Conservation (phyloP, 2,888 invertebrate species). For the Tiphia femorata region DNA sequence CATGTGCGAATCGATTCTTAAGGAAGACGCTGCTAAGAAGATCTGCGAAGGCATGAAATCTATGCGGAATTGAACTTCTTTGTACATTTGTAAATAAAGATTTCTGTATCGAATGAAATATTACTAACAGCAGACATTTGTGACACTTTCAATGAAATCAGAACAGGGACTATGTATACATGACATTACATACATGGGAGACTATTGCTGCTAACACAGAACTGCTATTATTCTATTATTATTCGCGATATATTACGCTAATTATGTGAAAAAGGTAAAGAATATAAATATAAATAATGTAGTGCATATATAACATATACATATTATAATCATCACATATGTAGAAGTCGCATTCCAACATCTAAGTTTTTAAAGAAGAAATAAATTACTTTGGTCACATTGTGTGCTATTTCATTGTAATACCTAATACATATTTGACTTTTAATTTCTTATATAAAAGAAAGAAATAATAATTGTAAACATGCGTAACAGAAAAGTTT, state of each 20-base stretch:
- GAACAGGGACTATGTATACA: constrained; percentile 34
- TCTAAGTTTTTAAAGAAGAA: constrained; percentile 65
- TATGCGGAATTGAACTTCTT: constrained; percentile 44
- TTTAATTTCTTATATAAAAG: no score
- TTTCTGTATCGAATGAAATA: constrained; percentile 29
- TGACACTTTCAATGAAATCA: constrained; percentile 40
- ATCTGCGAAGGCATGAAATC: constrained; percentile 1
- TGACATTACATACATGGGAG: constrained; percentile 29
- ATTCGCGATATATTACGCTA: constrained; percentile 30
- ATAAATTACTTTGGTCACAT: constrained; percentile 64
- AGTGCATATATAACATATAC: constrained; percentile 67
- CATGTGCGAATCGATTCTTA: no score
- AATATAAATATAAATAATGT: constrained; percentile 49
- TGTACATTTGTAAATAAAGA: constrained; percentile 56
- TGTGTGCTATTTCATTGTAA: neutral
- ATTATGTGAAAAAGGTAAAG: constrained; percentile 48
- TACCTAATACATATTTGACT: no score
- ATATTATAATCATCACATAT: constrained; percentile 66
- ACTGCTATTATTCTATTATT: constrained; percentile 33
- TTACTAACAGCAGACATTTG: constrained; percentile 27
- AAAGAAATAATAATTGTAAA: no score
- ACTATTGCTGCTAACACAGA: constrained; percentile 41
- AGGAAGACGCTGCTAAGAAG: constrained; percentile 1
- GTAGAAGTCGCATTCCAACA: constrained; percentile 67
- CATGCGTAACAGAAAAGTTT: no score